Evolutionary conservation across 2,113 vertebrate species (phyloP).

Genomic region (Lutjanus erythropterus): DNA sequence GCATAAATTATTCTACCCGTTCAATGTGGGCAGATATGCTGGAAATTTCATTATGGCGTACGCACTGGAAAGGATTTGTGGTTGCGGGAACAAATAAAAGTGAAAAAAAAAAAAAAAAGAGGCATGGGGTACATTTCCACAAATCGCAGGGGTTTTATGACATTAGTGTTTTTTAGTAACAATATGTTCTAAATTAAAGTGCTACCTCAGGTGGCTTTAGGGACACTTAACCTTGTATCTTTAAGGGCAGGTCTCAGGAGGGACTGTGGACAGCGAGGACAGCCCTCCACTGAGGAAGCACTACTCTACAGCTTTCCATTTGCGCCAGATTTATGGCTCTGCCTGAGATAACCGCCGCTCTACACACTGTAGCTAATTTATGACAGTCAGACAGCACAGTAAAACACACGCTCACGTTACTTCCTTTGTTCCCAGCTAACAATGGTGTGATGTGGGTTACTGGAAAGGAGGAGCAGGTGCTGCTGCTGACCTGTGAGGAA

Average conservation of each 20-base stretch:
- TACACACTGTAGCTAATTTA: constrained; percentile 30
- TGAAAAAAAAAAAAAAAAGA: constrained; percentile 19
- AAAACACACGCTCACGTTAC: constrained; percentile 9
- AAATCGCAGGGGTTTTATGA: constrained; percentile 47
- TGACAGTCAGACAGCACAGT: constrained; percentile 7
- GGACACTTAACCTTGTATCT: constrained; percentile 44
- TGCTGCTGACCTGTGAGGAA: constrained; percentile 81
- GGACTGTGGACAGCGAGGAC: constrained; percentile 14
- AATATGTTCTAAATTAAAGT: constrained; percentile 39
- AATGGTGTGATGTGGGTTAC: not conserved
- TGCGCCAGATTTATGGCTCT: constrained; percentile 43
- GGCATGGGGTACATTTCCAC: constrained; percentile 13
- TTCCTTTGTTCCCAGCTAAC: constrained; percentile 42
- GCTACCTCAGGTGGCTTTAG: constrained; percentile 26
- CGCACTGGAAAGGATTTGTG: constrained; percentile 35
- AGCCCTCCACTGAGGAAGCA: constrained; percentile 24
- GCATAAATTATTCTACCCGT: constrained; percentile 30
- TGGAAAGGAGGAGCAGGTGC: constrained; percentile 1
- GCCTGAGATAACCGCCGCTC: constrained; percentile 9
- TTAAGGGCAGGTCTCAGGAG: constrained; percentile 5
- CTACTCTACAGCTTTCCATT: constrained; percentile 12
- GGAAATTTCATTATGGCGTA: constrained; percentile 55
- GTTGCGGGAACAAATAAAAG: constrained; percentile 41
- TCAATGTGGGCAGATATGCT: constrained; percentile 35
- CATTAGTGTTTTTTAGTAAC: constrained; percentile 49